Evolutionary conservation across 2,888 invertebrate genomes (phyloP), one percentile per base, ranked within the genome.

Genomic region (Hirtodrosophila duncani): DNA sequence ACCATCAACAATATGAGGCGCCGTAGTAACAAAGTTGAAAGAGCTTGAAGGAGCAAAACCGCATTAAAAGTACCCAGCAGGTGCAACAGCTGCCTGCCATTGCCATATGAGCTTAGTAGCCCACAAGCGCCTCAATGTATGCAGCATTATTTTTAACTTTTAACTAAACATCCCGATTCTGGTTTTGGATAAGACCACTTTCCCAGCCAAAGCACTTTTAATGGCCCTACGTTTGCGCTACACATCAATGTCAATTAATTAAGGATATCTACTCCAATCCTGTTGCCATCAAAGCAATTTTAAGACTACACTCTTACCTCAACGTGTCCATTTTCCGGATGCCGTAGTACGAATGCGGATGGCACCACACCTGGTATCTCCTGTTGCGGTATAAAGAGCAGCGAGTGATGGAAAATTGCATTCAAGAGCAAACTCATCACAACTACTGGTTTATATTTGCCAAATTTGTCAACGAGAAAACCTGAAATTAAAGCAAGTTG

Each of bases 391-490:
- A 94, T 93, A 70, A 92, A 88, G 38, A 95, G 89, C 70, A 96
- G 87, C 2, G 93, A 91, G 82, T 94, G 93, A 85, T 95, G 95
- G 70, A 94, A 92, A 1, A 92, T 88, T 3, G 94, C 94, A 72
- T 94, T 93, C 57, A 94, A 87, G 46, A 94, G 88, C 64, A 95
- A 89, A 48, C 94, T 92, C 48, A 93, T 89, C 62, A 95, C 91
- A 50, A 96, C 92, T 14, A 95, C 92, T 0, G 92, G 91, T 83
- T 94, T 95, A 87, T 95, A 96, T 84, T 92, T 92, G 41, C 94
- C 94, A 81, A 94, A 92, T 87, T 93, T 94, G 86, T 96, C 96
- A 53, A 95, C 95, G 64, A 96, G 88, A 84, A 92, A 93, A 61
- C 94, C 94, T 92, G 87, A 20, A 18, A 18, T 23, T 9, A 11